phyloP scores from a whole-genome alignment of 2,113 vertebrate species.

The Cathartes aura region DNA sequence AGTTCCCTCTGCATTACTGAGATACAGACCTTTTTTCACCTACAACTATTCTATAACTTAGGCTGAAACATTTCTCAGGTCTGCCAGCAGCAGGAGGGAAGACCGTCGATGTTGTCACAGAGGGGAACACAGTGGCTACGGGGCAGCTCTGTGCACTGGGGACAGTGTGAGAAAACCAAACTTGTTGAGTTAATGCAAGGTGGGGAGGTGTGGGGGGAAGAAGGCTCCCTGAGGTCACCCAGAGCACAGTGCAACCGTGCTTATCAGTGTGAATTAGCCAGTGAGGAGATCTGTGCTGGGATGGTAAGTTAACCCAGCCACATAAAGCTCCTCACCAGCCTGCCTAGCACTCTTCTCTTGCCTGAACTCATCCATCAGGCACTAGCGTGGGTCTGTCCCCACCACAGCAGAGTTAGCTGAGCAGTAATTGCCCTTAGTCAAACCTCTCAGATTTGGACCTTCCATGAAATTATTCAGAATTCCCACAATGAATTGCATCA shows the following conservation, averaged over 20 bases:
- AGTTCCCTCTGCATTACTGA: neutral
- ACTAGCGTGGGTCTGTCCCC: neutral
- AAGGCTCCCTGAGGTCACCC: neutral
- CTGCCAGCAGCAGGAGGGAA: neutral
- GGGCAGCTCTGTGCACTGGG: neutral
- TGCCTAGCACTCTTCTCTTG: neutral
- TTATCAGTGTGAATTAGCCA: neutral
- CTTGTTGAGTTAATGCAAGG: neutral
- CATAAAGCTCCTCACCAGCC: fast-evolving
- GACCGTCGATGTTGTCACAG: neutral
- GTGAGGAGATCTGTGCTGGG: neutral
- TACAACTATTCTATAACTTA: neutral
- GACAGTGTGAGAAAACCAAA: neutral
- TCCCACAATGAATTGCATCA: neutral
- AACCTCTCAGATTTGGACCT: neutral
- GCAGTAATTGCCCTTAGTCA: neutral
- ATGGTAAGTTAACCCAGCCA: neutral
- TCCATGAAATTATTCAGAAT: neutral
- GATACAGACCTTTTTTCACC: neutral
- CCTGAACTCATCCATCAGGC: neutral
- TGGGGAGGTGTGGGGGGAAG: neutral
- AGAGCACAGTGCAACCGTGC: neutral
- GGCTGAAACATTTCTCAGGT: neutral
- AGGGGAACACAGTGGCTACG: neutral
- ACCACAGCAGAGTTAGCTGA: neutral